Conservation (phyloP, 2,113 vertebrate species). For the Raphicerus campestris region DNA sequence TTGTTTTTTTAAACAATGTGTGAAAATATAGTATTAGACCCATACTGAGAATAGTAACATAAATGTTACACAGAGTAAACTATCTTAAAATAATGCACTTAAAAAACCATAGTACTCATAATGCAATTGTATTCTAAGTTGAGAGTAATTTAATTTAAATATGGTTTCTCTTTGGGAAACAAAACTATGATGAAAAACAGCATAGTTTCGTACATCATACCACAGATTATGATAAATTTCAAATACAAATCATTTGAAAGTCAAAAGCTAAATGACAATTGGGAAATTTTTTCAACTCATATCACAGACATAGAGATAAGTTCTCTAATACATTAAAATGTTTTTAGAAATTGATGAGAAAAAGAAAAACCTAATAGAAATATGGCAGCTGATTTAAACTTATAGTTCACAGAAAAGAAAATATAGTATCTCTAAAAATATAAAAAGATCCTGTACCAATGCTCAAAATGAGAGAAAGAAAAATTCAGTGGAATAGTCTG, state of each 20-base stretch:
- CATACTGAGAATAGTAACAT: background rate
- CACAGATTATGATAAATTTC: background rate
- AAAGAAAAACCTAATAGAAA: constrained; percentile 12
- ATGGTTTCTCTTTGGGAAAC: background rate
- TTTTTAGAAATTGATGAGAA: constrained; percentile 28
- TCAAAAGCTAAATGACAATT: background rate
- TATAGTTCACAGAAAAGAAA: constrained; percentile 1
- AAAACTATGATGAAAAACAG: background rate
- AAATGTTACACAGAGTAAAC: background rate
- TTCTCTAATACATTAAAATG: background rate
- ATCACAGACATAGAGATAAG: background rate
- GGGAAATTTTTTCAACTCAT: background rate
- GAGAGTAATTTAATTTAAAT: background rate
- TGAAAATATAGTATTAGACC: background rate
- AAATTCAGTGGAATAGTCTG: background rate
- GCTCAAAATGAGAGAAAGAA: background rate
- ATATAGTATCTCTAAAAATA: background rate
- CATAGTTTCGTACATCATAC: background rate
- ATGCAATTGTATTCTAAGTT: background rate
- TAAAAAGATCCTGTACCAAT: background rate
- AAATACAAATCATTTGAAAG: background rate
- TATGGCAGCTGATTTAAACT: background rate
- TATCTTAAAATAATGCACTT: background rate
- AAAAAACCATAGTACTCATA: background rate
- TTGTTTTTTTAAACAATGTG: background rate